Base-by-base conservation (phyloP, 2,888 invertebrate species). In the Axea sp. region DNA sequence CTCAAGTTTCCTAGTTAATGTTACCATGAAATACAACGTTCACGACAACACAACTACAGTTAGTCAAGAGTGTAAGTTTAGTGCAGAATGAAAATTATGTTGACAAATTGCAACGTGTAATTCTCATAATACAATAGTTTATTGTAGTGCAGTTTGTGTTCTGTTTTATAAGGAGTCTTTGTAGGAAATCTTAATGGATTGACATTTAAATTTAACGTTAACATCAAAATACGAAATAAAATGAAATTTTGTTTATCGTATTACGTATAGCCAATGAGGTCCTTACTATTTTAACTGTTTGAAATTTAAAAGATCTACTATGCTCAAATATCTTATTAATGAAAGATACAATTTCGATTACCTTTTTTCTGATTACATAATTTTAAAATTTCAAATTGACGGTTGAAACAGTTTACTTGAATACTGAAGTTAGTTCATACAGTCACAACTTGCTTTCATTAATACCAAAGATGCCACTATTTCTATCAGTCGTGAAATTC, bases 21-120 rank as follows among this genome's bases (percentile, higher is more conserved):
- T 64, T 53, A 17, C 24, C 3, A 17, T 41, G 33, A 53, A 64
- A 35, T 53, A 53, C 53, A 26, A 43, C 15, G 35, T 43, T 26
- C 43, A 43, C 35, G 53, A 64, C 64, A 53, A 64, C 53, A 19
- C 33, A 33, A 33, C 26, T 51, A 43, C 24, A 47, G 41, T 64
- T 53, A 43, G 43, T 64, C 28, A 45, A 53, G 53, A 37, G 45
- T 45, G 35, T 19, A 49, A 45, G 64, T 53, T 64, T 64, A 35
- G 12, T 19, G 35, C 33, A 64, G 41, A 53, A 64, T 24, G 43
- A 53, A 53, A 64, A 64, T 53, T 43, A 33, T 64, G 53, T 64
- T 64, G 64, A 64, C 43, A 53, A 53, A 64, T 35, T 53, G 43
- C 43, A 53, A 53, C 53, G 7, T 17, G 28, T 24, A 51, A 43